phyloP scores from a whole-genome alignment of 2,888 invertebrate species.

The Hydrotaea diabolus region DNA sequence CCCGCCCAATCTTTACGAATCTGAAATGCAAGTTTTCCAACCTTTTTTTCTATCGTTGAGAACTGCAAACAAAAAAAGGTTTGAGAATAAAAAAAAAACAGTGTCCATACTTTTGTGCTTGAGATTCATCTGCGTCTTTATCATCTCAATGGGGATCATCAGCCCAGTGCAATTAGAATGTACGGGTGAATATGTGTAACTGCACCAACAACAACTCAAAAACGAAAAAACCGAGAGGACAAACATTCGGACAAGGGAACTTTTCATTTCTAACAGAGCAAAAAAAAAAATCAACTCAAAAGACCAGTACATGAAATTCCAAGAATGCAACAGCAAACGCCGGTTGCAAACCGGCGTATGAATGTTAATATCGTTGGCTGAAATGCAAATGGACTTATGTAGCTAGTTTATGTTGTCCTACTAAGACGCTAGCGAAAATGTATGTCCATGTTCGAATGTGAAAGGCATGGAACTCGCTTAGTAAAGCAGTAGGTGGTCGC shows the following conservation, averaged over 20 bases:
- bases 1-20: neutral
- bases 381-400: neutral
- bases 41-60: neutral
- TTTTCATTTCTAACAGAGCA: constrained; percentile 9
- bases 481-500: no score
- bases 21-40: neutral
- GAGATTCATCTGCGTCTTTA: constrained; percentile 30
- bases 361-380: neutral
- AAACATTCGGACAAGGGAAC: neutral
- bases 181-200: constrained; percentile 24
- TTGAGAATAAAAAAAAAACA: neutral
- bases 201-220: no score
- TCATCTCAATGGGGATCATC: constrained; percentile 63
- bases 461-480: no score
- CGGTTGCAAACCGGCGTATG: neutral
- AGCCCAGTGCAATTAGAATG: constrained; percentile 62
- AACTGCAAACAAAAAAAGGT: neutral
- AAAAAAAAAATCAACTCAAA: constrained; percentile 33
- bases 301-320: neutral
- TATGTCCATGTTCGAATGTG: no score
- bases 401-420: no score
- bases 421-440: no score
- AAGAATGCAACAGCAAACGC: neutral
- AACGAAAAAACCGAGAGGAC: no score
- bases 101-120: neutral